These are phyloP conservation scores for Drymonia ruficornis DNA, from an alignment of 2,888 invertebrate species.

Conservation along the genomic window DNA sequence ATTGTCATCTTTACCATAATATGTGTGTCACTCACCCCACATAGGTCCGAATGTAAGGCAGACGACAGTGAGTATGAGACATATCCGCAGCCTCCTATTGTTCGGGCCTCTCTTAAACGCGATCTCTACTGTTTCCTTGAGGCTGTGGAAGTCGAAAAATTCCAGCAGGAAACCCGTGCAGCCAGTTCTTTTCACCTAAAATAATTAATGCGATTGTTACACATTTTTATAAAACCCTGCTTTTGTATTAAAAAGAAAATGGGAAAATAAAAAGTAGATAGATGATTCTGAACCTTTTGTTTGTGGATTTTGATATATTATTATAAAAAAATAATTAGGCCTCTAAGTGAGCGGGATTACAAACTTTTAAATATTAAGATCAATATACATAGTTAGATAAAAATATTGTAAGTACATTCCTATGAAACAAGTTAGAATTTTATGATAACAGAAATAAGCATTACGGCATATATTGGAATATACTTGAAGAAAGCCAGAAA, in stretches of 20 bases:
- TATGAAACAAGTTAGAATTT: background rate
- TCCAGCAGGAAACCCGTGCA: slow-evolving; percentile 58
- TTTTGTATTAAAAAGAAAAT: too few species aligned
- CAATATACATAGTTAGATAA: background rate
- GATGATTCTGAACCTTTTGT: too few species aligned
- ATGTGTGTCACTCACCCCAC: slow-evolving; percentile 62
- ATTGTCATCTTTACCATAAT: too few species aligned
- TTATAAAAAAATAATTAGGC: too few species aligned
- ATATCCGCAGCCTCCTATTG: slow-evolving; percentile 69
- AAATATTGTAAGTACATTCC: too few species aligned
- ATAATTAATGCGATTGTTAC: too few species aligned
- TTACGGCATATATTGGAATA: background rate
- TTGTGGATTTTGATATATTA: too few species aligned
- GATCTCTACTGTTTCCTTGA: slow-evolving; percentile 77
- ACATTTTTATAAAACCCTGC: too few species aligned
- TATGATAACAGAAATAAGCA: background rate
- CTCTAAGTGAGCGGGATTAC: too few species aligned
- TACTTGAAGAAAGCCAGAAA: background rate
- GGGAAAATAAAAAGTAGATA: too few species aligned
- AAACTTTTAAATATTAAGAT: too few species aligned
- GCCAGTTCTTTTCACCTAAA: slow-evolving; percentile 61
- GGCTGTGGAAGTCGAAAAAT: slow-evolving; percentile 79
- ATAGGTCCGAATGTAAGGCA: slow-evolving; percentile 72
- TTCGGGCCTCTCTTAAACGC: slow-evolving; percentile 78
- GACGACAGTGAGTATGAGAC: slow-evolving; percentile 65